Evolutionary conservation across 2,113 vertebrate genomes (phyloP).

Genomic region (Halichoerus grypus): DNA sequence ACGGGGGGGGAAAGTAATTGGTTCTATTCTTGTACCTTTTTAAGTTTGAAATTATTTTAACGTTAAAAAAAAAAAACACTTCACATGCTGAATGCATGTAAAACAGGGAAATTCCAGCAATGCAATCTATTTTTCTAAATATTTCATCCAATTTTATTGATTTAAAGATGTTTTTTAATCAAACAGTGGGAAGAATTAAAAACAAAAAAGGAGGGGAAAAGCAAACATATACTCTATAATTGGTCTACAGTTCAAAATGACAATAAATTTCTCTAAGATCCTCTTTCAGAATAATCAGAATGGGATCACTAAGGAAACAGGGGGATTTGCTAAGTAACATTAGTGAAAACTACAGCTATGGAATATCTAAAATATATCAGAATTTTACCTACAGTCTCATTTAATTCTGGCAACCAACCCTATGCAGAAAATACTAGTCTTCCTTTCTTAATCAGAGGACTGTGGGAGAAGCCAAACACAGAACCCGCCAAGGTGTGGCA

Average conservation of each 20-base stretch:
- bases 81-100: background rate
- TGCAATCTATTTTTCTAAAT: background rate
- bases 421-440: background rate
- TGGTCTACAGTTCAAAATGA: background rate
- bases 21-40: background rate
- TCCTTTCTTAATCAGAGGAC: background rate
- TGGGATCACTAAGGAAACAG: conserved; percentile 9
- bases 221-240: background rate
- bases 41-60: conserved; percentile 36
- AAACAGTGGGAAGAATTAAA: conserved; percentile 20
- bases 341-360: background rate
- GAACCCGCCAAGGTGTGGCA: background rate
- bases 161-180: conserved; percentile 6
- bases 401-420: background rate
- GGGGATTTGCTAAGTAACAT: background rate
- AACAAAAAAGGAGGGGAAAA: background rate
- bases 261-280: background rate
- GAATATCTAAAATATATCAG: background rate
- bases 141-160: background rate
- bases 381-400: background rate
- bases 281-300: background rate
- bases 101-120: background rate
- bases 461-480: background rate
- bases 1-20: background rate
- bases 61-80: background rate